A percentile compares a stretch with the other conserved stretches of the same genome.
phyloP scores from a whole-genome alignment of 2,797 vertebrate species.

The Serranus cabrilla region DNA sequence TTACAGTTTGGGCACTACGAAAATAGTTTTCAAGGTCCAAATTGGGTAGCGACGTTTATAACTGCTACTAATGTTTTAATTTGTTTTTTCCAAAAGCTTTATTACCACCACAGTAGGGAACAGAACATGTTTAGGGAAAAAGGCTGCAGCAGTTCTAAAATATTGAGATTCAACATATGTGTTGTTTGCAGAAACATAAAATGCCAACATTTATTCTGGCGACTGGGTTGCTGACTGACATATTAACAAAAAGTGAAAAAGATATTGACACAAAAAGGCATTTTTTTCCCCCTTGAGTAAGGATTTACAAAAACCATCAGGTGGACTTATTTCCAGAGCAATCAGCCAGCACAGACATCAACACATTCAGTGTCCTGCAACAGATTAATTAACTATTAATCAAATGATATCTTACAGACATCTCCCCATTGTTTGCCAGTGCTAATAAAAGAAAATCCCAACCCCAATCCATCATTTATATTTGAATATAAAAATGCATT shows the following conservation, averaged over 20 bases:
- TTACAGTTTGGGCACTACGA: too few relatives aligned
- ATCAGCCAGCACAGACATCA: conserved; percentile 31
- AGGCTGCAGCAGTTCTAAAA: too few relatives aligned
- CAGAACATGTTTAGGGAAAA: too few relatives aligned
- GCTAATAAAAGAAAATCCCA: conserved; percentile 42
- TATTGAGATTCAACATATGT: too few relatives aligned
- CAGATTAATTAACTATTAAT: neutral
- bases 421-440: conserved; percentile 39
- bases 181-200: too few relatives aligned
- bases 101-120: too few relatives aligned
- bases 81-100: too few relatives aligned
- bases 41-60: too few relatives aligned
- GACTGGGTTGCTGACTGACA: conserved; percentile 3
- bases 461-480: conserved; percentile 49
- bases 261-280: conserved; percentile 29
- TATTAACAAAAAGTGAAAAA: conserved; percentile 21
- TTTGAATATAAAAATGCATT: conserved; percentile 36
- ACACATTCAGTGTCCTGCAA: conserved; percentile 39
- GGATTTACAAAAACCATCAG: conserved; percentile 39
- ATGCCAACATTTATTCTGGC: too few relatives aligned
- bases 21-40: too few relatives aligned
- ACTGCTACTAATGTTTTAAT: too few relatives aligned
- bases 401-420: conserved; percentile 28
- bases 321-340: conserved; percentile 30
- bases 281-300: conserved; percentile 26